Conservation (phyloP, 2,113 vertebrate species). For the Pedionomus torquatus region DNA sequence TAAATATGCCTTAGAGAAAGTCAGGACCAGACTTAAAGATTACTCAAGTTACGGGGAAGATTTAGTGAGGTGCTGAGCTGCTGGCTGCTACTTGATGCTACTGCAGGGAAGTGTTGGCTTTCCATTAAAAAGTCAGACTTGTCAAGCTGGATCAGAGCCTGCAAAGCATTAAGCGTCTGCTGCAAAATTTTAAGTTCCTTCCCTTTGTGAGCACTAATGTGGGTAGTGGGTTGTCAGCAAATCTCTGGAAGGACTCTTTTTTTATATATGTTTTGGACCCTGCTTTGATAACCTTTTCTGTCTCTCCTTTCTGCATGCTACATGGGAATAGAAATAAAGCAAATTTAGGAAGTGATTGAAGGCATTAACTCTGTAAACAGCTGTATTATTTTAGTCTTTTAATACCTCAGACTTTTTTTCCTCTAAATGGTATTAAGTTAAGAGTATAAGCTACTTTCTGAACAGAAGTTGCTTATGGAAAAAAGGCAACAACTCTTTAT, state of each 20-base stretch:
- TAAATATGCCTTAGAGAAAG: not conserved
- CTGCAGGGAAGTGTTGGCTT: not conserved
- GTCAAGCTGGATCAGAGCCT: not conserved
- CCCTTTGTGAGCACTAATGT: not conserved
- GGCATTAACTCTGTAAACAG: not conserved
- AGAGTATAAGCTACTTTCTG: not conserved
- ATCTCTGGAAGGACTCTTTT: not conserved
- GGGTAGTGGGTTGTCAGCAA: not conserved
- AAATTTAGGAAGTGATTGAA: not conserved
- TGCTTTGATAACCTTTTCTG: not conserved
- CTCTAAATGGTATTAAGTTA: not conserved
- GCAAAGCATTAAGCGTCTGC: not conserved
- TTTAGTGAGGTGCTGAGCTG: not conserved
- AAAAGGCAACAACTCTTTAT: not conserved
- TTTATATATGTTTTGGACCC: not conserved
- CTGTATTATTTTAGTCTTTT: not conserved
- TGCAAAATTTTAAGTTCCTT: not conserved
- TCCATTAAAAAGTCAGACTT: not conserved
- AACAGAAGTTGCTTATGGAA: not conserved
- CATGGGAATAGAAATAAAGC: not conserved
- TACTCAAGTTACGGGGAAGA: not conserved
- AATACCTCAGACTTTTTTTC: not conserved
- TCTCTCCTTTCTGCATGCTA: not conserved
- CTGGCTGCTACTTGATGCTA: not conserved
- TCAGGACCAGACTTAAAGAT: not conserved